Evolutionary conservation across 2,888 invertebrate genomes (phyloP), one percentile per base, ranked within the genome.

Genomic region (Spodoptera picta): DNA sequence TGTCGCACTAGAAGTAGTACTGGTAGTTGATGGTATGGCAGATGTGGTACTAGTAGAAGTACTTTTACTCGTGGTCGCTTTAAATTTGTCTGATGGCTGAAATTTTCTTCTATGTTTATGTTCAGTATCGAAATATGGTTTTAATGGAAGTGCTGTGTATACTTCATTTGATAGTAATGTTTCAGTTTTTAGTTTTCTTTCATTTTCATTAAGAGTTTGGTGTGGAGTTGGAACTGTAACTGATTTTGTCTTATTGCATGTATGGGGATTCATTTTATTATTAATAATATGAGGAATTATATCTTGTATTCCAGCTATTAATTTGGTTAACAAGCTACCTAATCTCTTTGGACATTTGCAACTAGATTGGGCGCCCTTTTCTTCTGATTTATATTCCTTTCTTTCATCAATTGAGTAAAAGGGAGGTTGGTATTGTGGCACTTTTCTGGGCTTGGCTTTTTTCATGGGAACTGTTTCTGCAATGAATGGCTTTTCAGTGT

Each of bases 271-370:
- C n/a, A 54, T 0, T 48, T 63, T 67, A 19, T 52, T 47, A 57
- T 9, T 24, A 1, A 64, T 43, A 2, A 59, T 66, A 54, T 81
- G 70, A 41, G 87, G 82, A 23, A 88, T 61, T 4, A 89, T 53
- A 41, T 82, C 79, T 71, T 87, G 81, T 47, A 91, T 70, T 47
- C 77, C 77, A 31, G 61, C 44, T 24, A 90, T 65, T 23, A 90
- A 75, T 80, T 87, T 90, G 48, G 52, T 77, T 46, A 87, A 74
- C 3, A 86, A 64, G 4, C 77, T 47, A 10, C 80, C 75, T 10
- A 90, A 43, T 44, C 84, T 83, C 36, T 77, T 79, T 3, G 84
- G 81, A 72, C 92, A 92, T 63, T 79, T 85, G 66, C 92, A 92
- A 54, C 1, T 41, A 12, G 36, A 9, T 9, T 9, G 4, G 14